phyloP scores from a whole-genome alignment of 2,797 vertebrate genomes.

The Macropus fuliginosus region DNA sequence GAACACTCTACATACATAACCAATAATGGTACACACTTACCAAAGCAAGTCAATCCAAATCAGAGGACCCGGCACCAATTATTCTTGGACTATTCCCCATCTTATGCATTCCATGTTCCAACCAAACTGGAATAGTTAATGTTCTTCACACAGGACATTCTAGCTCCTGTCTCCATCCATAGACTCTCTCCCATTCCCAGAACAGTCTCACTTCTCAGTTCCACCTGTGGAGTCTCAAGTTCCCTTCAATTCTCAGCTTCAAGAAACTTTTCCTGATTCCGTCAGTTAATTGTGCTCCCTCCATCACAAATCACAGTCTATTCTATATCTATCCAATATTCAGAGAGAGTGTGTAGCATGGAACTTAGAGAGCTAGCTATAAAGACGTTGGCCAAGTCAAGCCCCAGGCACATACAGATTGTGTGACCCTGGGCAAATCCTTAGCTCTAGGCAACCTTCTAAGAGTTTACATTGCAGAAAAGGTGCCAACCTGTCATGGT shows the following conservation, averaged over 20 bases:
- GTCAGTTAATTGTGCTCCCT: neutral
- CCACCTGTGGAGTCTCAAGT: neutral
- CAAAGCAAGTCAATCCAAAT: neutral
- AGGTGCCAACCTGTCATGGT: neutral
- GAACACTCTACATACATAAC: neutral
- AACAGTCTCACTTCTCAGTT: neutral
- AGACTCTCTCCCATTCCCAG: neutral
- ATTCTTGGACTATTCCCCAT: neutral
- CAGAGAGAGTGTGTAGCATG: neutral
- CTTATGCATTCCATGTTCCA: neutral
- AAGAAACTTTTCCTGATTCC: neutral
- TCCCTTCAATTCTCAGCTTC: neutral
- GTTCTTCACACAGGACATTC: neutral
- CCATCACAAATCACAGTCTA: neutral
- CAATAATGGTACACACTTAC: neutral
- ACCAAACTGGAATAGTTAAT: neutral
- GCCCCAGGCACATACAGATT: neutral
- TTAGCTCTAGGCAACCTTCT: neutral
- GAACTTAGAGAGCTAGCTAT: neutral
- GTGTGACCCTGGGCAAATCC: neutral
- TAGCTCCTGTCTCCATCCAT: neutral
- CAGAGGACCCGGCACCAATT: neutral
- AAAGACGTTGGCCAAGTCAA: neutral
- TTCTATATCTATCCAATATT: neutral
- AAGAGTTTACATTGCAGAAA: neutral